Evolutionary conservation across 2,888 invertebrate genomes (phyloP).

Genomic region (Thelaira solivaga): DNA sequence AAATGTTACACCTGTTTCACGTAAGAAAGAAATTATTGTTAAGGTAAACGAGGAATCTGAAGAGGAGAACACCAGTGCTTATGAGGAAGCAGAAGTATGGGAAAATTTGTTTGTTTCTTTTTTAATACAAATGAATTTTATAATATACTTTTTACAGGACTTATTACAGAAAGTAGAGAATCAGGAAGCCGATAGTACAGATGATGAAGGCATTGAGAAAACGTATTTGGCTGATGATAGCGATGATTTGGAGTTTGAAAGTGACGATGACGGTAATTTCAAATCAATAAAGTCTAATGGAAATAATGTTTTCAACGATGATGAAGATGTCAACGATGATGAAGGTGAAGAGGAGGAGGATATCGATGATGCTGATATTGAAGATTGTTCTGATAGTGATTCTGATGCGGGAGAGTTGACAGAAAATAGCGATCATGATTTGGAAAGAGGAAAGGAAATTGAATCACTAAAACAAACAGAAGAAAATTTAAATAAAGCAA

Average conservation of each 20-base stretch:
- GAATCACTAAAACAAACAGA: background rate
- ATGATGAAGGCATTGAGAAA: slow-evolving; percentile 74
- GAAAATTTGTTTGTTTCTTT: background rate
- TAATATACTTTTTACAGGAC: slow-evolving; percentile 65
- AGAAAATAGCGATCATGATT: slow-evolving; percentile 49
- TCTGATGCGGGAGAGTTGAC: slow-evolving; percentile 71
- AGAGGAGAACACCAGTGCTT: slow-evolving; percentile 8
- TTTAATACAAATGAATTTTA: background rate
- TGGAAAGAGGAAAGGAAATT: background rate
- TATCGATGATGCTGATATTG: slow-evolving; percentile 72
- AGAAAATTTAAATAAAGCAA: slow-evolving; percentile 2
- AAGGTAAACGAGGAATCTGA: slow-evolving; percentile 1
- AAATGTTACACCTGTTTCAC: slow-evolving; percentile 6
- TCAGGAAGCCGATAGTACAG: slow-evolving; percentile 78
- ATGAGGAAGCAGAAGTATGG: slow-evolving; percentile 32
- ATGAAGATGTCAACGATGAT: slow-evolving; percentile 67
- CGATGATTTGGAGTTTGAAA: slow-evolving; percentile 78
- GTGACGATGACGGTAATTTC: slow-evolving; percentile 79
- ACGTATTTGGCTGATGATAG: slow-evolving; percentile 73
- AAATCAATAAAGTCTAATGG: slow-evolving; percentile 68
- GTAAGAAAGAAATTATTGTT: slow-evolving; percentile 24
- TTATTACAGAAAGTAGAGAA: slow-evolving; percentile 71
- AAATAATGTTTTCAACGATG: slow-evolving; percentile 67
- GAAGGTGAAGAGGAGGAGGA: slow-evolving; percentile 66
- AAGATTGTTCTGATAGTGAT: slow-evolving; percentile 73